Conservation (phyloP, 2,797 vertebrate species). For the Triplophysa bombifrons region DNA sequence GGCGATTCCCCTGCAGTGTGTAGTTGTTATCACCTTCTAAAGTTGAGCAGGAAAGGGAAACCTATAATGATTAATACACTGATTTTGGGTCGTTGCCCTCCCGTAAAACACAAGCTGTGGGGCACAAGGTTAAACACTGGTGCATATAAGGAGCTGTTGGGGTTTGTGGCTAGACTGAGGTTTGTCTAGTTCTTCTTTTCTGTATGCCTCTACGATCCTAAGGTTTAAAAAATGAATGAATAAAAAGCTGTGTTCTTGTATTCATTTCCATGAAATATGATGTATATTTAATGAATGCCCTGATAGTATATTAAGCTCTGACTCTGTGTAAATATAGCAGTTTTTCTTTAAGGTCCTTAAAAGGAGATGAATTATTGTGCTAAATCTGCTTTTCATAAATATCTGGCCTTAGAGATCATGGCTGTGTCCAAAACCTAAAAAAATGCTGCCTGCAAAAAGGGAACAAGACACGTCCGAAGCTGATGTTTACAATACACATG, state of each 20-base stretch:
- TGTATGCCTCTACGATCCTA: neutral
- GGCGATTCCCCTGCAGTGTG: conserved; percentile 19
- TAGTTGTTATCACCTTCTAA: neutral
- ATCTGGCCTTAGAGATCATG: neutral
- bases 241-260: neutral
- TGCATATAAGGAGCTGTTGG: neutral
- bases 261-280: conserved; percentile 16
- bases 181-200: neutral
- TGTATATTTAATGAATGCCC: conserved; percentile 54
- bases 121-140: neutral
- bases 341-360: conserved; percentile 48
- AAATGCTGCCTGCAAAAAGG: neutral
- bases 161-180: neutral
- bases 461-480: neutral
- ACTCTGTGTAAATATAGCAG: conserved; percentile 25
- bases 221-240: neutral
- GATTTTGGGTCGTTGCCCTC: neutral
- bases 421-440: neutral
- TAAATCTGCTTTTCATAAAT: conserved; percentile 26
- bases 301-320: conserved; percentile 49
- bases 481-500: neutral
- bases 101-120: neutral
- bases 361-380: conserved; percentile 54
- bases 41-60: neutral
- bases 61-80: neutral